A percentile compares a stretch with the other conserved stretches of the same genome.
Conservation (phyloP, 2,113 vertebrate genomes). For the Elgaria multicarinata region DNA sequence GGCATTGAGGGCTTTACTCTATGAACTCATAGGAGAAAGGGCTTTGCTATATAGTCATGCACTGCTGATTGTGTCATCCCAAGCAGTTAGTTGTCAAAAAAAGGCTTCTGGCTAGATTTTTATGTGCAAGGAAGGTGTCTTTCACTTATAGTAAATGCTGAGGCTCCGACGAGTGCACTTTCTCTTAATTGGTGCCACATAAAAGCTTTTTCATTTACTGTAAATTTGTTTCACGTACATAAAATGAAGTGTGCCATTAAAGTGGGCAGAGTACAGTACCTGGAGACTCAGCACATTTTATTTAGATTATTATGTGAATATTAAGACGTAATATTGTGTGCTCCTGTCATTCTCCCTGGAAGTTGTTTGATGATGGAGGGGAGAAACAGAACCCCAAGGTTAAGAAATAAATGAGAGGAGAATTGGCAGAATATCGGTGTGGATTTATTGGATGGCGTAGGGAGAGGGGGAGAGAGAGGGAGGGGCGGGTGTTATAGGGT, state of each 20-base stretch:
- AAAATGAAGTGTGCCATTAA: conserved; percentile 59
- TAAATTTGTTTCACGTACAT: conserved; percentile 49
- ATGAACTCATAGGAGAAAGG: background rate
- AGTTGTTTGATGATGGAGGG: conserved; percentile 64
- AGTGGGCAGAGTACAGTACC: conserved; percentile 46
- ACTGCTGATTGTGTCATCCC: conserved; percentile 7
- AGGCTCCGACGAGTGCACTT: conserved; percentile 13
- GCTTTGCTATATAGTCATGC: background rate
- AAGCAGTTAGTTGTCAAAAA: conserved; percentile 41
- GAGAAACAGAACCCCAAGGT: conserved; percentile 65
- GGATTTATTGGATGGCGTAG: conserved; percentile 61
- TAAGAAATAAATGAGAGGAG: conserved; percentile 69
- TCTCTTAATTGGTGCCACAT: conserved; percentile 33
- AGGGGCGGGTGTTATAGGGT: conserved; percentile 47
- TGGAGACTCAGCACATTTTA: conserved; percentile 70
- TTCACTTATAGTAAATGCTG: conserved; percentile 46
- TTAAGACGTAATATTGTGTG: conserved; percentile 67
- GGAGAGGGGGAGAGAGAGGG: background rate
- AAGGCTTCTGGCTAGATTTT: conserved; percentile 42
- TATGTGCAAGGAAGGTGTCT: conserved; percentile 46
- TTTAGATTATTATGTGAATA: conserved; percentile 71
- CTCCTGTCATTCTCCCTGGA: conserved; percentile 65
- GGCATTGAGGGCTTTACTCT: background rate
- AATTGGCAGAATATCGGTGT: conserved; percentile 68
- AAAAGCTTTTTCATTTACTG: conserved; percentile 59